Evolutionary conservation across 2,888 invertebrate genomes (phyloP).

Genomic region (Galeopsomyia nigrocyanea): DNA sequence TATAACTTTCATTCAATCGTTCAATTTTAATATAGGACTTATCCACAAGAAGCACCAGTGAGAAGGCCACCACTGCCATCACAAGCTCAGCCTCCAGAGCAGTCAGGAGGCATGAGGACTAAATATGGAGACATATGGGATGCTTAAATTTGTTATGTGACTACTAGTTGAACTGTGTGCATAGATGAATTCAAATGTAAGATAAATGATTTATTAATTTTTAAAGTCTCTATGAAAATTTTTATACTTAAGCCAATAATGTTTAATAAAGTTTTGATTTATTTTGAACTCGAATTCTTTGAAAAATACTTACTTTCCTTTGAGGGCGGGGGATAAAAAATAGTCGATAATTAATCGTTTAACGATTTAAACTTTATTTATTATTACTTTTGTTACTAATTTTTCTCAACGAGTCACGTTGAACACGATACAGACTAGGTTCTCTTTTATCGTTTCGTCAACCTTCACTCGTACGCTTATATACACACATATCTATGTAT

Average conservation of each 20-base stretch:
- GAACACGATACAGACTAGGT: slow-evolving; percentile 50
- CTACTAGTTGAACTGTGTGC: no score
- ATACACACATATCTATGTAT: slow-evolving; percentile 25
- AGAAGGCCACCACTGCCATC: background rate
- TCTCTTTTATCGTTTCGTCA: slow-evolving; percentile 29
- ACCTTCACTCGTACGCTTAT: background rate
- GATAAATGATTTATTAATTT: slow-evolving; percentile 4
- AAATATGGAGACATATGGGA: slow-evolving; percentile 46
- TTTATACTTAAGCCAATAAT: background rate
- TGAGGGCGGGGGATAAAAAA: background rate
- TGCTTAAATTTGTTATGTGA: background rate
- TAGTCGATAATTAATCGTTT: slow-evolving; percentile 27
- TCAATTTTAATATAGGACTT: background rate
- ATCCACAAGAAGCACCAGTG: background rate
- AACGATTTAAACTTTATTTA: slow-evolving; percentile 49
- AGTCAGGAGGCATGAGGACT: slow-evolving; percentile 11
- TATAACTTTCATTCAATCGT: no score
- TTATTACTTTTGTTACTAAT: slow-evolving; percentile 48
- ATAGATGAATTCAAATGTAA: slow-evolving; percentile 1
- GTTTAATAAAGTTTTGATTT: slow-evolving; percentile 19
- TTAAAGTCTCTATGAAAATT: slow-evolving; percentile 9
- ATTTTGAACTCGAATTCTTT: no score
- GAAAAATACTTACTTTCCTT: background rate
- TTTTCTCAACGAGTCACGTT: slow-evolving; percentile 48
- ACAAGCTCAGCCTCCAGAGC: background rate